These are phyloP conservation scores for Cephus pulcher DNA, from an alignment of 2,888 invertebrate genomes.

Conservation along the genomic window DNA sequence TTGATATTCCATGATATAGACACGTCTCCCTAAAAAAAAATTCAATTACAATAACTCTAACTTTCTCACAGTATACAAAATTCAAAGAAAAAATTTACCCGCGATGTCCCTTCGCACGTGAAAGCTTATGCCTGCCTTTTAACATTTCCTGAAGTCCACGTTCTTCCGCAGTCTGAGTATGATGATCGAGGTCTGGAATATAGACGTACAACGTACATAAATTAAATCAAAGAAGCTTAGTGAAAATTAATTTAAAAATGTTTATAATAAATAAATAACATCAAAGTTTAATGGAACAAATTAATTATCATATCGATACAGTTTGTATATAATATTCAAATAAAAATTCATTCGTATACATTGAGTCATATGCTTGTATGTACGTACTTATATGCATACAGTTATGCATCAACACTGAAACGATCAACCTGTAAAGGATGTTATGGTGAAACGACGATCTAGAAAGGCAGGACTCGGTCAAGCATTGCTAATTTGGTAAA, in stretches of 20 bases:
- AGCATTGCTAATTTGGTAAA: slow-evolving; percentile 30
- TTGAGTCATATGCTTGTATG: not conserved
- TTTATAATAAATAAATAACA: too few relatives aligned
- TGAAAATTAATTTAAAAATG: too few relatives aligned
- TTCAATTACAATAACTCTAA: not conserved
- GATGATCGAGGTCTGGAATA: slow-evolving; percentile 20
- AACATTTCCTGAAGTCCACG: slow-evolving; percentile 43
- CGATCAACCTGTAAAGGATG: slow-evolving; percentile 22
- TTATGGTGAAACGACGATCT: slow-evolving; percentile 33
- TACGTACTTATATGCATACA: not conserved
- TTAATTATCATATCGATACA: slow-evolving; percentile 20
- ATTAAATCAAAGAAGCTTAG: not conserved
- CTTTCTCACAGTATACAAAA: not conserved
- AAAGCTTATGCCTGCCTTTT: slow-evolving; percentile 40
- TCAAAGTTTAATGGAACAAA: slow-evolving; percentile 17
- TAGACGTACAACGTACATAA: not conserved
- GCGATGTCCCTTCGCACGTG: slow-evolving; percentile 37
- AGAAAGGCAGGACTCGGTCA: slow-evolving; percentile 29
- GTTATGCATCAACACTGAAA: not conserved
- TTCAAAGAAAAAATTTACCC: slow-evolving; percentile 28
- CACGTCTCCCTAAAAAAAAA: slow-evolving; percentile 38
- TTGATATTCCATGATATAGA: slow-evolving; percentile 46
- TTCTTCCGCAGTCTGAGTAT: slow-evolving; percentile 44
- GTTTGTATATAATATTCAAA: not conserved
- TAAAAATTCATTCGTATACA: not conserved